Percentiles rank a stretch among this genome's conserved stretches.
Conservation (phyloP, 2,113 vertebrate genomes). For the Suricata suricatta region DNA sequence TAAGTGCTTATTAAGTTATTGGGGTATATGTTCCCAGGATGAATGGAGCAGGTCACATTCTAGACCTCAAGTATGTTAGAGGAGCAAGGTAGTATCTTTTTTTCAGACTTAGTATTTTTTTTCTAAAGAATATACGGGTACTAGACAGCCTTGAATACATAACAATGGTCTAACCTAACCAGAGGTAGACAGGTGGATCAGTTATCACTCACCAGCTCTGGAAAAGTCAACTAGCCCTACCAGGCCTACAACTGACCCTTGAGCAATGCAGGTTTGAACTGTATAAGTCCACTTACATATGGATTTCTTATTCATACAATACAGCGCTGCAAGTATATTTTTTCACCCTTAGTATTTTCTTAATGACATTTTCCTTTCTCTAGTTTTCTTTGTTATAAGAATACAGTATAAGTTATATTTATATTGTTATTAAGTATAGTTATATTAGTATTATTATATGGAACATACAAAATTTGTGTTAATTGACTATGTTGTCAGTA, state of each 20-base stretch:
- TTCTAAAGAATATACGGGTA: background rate
- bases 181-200: background rate
- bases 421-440: too few relatives aligned
- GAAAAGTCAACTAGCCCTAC: background rate
- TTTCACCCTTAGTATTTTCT: background rate
- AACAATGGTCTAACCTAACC: background rate
- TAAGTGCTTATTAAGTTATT: background rate
- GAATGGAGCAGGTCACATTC: background rate
- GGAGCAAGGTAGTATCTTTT: background rate
- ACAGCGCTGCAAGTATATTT: background rate
- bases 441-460: background rate
- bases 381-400: background rate
- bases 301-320: background rate
- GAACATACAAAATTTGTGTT: background rate
- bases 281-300: background rate
- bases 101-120: background rate
- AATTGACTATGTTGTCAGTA: background rate
- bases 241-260: background rate
- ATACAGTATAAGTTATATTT: background rate
- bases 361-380: background rate
- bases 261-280: background rate
- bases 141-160: background rate
- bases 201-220: background rate
- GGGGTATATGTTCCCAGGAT: background rate
- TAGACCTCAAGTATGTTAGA: background rate